Evolutionary conservation across 2,797 vertebrate species (phyloP), one percentile per base, ranked within the genome.

Genomic region (Neosilurus mollespiculum): DNA sequence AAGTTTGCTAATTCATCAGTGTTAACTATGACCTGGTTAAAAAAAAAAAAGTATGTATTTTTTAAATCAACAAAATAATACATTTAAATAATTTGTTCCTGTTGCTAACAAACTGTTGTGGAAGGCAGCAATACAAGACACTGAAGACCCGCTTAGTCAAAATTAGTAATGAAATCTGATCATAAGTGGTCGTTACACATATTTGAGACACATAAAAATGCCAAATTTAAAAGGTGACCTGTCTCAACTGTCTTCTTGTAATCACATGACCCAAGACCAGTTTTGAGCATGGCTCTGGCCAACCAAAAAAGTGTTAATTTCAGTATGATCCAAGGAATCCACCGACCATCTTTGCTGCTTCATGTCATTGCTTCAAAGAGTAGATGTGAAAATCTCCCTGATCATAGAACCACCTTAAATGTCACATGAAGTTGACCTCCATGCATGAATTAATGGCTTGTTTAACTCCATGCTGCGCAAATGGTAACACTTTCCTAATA

Each of bases 231-330:
- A 73, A 56, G 5, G 14, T 0, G 10, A 56, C 51, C 24, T 9
- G 51, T 58, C 53, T 75, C 54, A 22, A 18, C 16, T 22, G 34
- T 34, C 18, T 18, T 37, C 72, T 37, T 58, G 26, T 18, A 9
- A 30, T 71, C 43, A 53, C 43, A 15, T 26, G n/a, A 54, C n/a
- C 49, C 37, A 26, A 54, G 24, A 10, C 9, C 20, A 76, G 18
- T 56, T 5, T 0, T 22, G 11, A 34, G 1, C 1, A 37, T 34
- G 53, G 24, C 11, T n/a, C n/a, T 43, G 11, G 43, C 59, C 15
- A 64, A 78, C 30, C 87, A 88, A 87, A 83, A 87, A 89, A 88
- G 90, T 89, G 84, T 84, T 61, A 75, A 80, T n/a, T 77, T 76
- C 12, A 53, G 49, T 18, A 30, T 26, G 30, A 86, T 85, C 83